Conservation (phyloP, 2,888 invertebrate genomes). For the Bellardia pandia region DNA sequence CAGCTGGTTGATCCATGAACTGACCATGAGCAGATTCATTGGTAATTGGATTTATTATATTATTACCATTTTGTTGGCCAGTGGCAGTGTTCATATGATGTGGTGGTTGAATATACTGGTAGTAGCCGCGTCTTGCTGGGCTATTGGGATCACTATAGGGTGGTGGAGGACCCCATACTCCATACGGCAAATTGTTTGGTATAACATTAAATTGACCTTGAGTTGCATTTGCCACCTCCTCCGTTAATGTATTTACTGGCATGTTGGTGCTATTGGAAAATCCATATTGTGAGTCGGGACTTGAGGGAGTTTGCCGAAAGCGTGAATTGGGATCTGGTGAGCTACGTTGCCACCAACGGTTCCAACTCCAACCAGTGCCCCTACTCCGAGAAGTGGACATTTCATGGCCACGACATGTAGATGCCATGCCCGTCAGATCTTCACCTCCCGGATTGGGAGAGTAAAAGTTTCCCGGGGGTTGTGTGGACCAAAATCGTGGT, state of each 20-base stretch:
- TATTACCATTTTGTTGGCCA: slow-evolving; percentile 34
- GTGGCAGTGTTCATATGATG: slow-evolving; percentile 64
- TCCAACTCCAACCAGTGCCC: slow-evolving; percentile 88
- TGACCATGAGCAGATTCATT: slow-evolving; percentile 51
- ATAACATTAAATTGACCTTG: slow-evolving; percentile 86
- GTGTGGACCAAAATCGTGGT: slow-evolving; percentile 85
- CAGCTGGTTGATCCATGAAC: slow-evolving; percentile 70
- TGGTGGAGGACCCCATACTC: slow-evolving; percentile 94
- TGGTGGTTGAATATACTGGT: slow-evolving; percentile 80
- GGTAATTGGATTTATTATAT: slow-evolving; percentile 39
- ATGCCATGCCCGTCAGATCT: slow-evolving; percentile 75
- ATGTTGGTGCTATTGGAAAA: slow-evolving; percentile 85
- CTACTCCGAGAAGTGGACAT: slow-evolving; percentile 76
- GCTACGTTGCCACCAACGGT: slow-evolving; percentile 89
- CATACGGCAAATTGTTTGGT: slow-evolving; percentile 84
- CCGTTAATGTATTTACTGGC: slow-evolving; percentile 63
- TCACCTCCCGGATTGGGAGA: slow-evolving; percentile 92
- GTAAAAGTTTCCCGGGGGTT: slow-evolving; percentile 90
- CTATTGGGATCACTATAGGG: slow-evolving; percentile 93
- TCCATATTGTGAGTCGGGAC: slow-evolving; percentile 93
- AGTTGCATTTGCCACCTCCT: slow-evolving; percentile 71
- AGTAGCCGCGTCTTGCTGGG: slow-evolving; percentile 86
- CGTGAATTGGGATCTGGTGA: slow-evolving; percentile 82
- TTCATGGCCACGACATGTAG: slow-evolving; percentile 81
- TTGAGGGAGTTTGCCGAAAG: slow-evolving; percentile 88